Evolutionary conservation across 2,113 vertebrate species (phyloP).

Genomic region (Zosterops hypoxanthus): DNA sequence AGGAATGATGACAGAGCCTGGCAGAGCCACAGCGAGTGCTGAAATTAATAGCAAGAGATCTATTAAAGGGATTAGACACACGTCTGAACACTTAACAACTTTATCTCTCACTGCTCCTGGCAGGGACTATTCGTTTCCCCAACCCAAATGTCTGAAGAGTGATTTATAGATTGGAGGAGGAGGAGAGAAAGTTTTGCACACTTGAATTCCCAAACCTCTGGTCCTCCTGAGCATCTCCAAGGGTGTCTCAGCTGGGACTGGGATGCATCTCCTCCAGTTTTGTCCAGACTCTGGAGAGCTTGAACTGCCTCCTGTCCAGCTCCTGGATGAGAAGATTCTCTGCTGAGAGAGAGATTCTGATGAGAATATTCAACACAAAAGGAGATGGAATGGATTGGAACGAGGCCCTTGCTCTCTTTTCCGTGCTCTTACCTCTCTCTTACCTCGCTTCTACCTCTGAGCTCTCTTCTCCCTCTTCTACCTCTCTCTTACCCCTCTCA

Average conservation of each 20-base stretch:
- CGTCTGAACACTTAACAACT: constrained; percentile 24
- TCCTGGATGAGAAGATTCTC: background rate
- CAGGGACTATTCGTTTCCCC: constrained; percentile 38
- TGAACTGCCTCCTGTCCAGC: background rate
- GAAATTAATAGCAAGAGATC: no score
- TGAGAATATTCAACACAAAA: no score
- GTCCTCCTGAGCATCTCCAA: background rate
- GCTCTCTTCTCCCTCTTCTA: no score
- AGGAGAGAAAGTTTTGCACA: background rate
- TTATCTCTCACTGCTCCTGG: constrained; percentile 23
- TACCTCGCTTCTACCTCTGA: no score
- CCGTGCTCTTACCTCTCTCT: no score
- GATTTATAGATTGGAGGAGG: constrained; percentile 1
- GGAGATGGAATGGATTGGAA: no score
- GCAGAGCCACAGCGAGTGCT: no score
- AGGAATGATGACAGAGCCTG: no score
- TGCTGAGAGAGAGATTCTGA: no score
- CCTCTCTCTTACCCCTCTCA: no score
- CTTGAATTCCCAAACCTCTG: background rate
- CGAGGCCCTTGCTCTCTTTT: no score
- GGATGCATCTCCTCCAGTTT: background rate
- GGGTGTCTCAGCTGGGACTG: background rate
- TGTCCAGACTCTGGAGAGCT: background rate
- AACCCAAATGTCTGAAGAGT: background rate
- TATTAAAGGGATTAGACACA: constrained; percentile 52